These are phyloP conservation scores for Hormaphis cornu DNA, from an alignment of 1,140 invertebrate species.

Conservation along the genomic window DNA sequence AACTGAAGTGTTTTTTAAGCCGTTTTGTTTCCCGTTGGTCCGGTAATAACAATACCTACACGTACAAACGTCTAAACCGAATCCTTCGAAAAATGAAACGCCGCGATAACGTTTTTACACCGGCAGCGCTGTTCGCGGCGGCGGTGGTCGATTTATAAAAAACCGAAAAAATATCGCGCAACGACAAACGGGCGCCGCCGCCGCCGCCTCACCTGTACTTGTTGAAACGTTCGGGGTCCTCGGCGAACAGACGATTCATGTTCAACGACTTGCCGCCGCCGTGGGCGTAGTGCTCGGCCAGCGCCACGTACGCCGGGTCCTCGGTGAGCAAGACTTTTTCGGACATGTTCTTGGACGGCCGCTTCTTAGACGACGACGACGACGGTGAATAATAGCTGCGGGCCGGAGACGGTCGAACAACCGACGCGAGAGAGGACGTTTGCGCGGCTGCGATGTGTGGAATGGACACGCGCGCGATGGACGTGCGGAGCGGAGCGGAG, in stretches of 20 bases:
- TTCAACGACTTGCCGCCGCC: background rate
- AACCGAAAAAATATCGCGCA: too few species aligned
- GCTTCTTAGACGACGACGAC: background rate
- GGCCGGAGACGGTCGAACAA: background rate
- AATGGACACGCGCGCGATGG: background rate
- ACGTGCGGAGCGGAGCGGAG: too few species aligned
- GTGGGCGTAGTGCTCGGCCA: background rate
- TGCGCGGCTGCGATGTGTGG: background rate
- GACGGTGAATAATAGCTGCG: background rate
- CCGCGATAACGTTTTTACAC: too few species aligned
- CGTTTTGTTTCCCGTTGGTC: too few species aligned
- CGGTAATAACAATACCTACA: too few species aligned
- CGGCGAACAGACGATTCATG: conserved; percentile 1
- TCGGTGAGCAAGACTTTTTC: conserved; percentile 1
- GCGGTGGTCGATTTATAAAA: too few species aligned
- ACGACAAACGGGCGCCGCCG: too few species aligned
- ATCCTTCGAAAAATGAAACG: too few species aligned
- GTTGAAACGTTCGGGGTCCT: background rate
- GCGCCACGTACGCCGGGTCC: background rate
- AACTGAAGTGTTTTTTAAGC: too few species aligned
- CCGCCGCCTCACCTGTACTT: conserved; percentile 3
- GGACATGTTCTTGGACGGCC: background rate
- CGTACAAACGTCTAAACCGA: too few species aligned
- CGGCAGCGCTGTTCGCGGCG: too few species aligned
- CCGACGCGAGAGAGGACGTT: background rate